Evolutionary conservation across 2,113 vertebrate genomes (phyloP).

Genomic region (Rattus norvegicus): GRCr8 NC_086022.1:57836001-57836500

Average conservation of each 20-base stretch:
- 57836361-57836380: not conserved
- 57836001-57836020: not conserved
- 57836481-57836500: not conserved
- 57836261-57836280: not conserved
- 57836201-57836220: not conserved
- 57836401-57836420: conserved; percentile 9
- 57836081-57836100: not conserved
- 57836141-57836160: not conserved
- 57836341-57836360: not conserved
- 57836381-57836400: not conserved
- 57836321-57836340: not conserved
- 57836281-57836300: not conserved
- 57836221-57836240: not conserved
- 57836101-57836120: conserved; percentile 5
- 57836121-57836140: not conserved
- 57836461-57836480: not conserved
- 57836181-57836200: not conserved
- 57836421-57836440: not conserved
- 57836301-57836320: not conserved
- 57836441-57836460: conserved; percentile 28
- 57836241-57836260: not conserved
- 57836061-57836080: conserved; percentile 15
- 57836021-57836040: conserved; percentile 30
- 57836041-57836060: conserved; percentile 10
- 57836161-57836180: not conserved